Evolutionary conservation across 2,797 vertebrate species (phyloP).

Genomic region (Cetoscarus ocellatus): DNA sequence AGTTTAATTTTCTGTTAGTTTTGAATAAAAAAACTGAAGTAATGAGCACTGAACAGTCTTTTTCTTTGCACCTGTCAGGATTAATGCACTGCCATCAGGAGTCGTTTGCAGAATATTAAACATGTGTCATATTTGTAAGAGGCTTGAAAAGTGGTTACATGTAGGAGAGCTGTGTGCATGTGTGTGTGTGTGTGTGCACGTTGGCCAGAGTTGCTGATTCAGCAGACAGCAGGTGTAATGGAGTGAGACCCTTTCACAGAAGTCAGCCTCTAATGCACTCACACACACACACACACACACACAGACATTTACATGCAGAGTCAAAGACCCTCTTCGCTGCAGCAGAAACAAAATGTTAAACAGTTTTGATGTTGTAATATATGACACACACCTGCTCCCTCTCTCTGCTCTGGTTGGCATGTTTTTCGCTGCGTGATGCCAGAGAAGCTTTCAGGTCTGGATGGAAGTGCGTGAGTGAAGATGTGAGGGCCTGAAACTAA

Average conservation of each 20-base stretch:
- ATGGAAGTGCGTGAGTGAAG: slow-evolving; percentile 4
- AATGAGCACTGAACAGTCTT: neutral
- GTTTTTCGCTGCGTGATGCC: neutral
- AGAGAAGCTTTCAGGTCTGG: slow-evolving; percentile 4
- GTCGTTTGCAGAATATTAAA: neutral
- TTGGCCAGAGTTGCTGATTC: slow-evolving; percentile 55
- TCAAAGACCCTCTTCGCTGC: slow-evolving; percentile 9
- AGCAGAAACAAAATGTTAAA: slow-evolving; percentile 27
- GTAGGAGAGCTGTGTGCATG: neutral
- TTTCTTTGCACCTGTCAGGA: neutral
- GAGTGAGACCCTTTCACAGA: slow-evolving; percentile 35
- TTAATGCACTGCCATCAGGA: neutral
- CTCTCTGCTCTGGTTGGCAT: neutral
- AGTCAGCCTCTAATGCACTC: slow-evolving; percentile 39
- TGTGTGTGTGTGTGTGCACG: slow-evolving; percentile 12
- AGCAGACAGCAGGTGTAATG: slow-evolving; percentile 51
- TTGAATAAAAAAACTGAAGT: neutral
- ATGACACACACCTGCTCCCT: slow-evolving; percentile 4
- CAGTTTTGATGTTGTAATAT: slow-evolving; percentile 1
- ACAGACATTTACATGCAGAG: slow-evolving; percentile 9
- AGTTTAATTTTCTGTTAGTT: neutral
- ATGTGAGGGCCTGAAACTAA: neutral
- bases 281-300: slow-evolving; percentile 19
- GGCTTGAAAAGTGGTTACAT: neutral
- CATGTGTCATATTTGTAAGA: neutral